Base-by-base conservation (phyloP, 1,140 invertebrate genomes). In the Neodiprion lecontei region DNA sequence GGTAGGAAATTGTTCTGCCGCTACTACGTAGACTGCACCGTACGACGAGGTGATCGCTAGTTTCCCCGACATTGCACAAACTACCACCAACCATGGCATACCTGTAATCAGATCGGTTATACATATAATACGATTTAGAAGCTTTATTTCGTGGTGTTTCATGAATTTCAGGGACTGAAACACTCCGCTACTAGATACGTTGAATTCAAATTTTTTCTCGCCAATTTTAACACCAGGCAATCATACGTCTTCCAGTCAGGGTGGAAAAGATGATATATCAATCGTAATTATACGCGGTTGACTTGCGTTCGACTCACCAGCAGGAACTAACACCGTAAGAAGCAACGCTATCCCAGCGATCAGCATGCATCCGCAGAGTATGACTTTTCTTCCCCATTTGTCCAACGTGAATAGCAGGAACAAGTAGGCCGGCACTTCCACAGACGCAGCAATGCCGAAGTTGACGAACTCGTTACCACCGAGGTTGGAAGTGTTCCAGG, bases 1-100 rank as follows among this genome's bases (percentile, higher is more conserved):
- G 0, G 94, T 95, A 0, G 94, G 94, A 76, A 94, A 94, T 78
- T 94, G 91, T 87, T 95, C 94, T 8, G 91, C 91, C 11, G 94
- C 91, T 81, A 92, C 93, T 49, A 95, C 89, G 79, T 94, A 95
- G 8, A 94, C 89, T 0, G 93, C 90, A 9, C 91, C 92, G 80
- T 93, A 95, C 14, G 92, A 92, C 0, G 92, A 90, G 1, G 93
- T 94, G 67, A 94, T 94, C 23, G 92, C 92, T 77, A 95, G 87
- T 86, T 95, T 95, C 10, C 93, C 93, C 48, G 93, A 79, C 92
- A 95, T 94, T 14, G 93, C 92, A 50, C 92, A 89, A 2, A 89
- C 85, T 7, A 93, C 89, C 0, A 89, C 84, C 12, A 93, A 77
- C 87, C 89, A 91, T 23, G 84, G 82, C 70, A 89, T 80, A 74